phyloP scores from a whole-genome alignment of 92 coral and sea anemone species.

The Paragorgia papillata region DNA sequence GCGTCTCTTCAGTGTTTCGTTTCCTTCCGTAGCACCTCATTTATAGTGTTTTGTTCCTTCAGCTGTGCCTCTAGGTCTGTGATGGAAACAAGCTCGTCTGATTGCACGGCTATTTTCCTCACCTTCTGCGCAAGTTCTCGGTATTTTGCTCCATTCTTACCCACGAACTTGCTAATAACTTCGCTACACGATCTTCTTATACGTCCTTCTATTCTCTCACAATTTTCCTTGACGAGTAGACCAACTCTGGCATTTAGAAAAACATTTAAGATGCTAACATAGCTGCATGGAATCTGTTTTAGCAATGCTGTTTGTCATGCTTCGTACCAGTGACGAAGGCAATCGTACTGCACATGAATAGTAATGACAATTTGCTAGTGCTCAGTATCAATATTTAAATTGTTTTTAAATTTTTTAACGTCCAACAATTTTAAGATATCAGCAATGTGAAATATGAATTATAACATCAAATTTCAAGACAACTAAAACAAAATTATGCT shows the following conservation, averaged over 20 bases:
- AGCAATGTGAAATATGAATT: neutral
- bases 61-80: conserved; percentile 7
- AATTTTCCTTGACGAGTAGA: conserved; percentile 16
- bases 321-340: conserved; percentile 43
- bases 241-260: neutral
- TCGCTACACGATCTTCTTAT: neutral
- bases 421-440: conserved; percentile 31
- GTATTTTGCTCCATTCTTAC: conserved; percentile 28
- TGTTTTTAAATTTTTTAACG: conserved; percentile 23
- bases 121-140: neutral
- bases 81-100: conserved; percentile 8
- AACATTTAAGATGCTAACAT: conserved; percentile 44
- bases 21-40: conserved; percentile 16
- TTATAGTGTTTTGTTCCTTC: neutral
- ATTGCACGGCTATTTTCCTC: neutral
- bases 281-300: too few species aligned
- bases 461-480: too few species aligned
- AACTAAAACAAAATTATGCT: too few species aligned
- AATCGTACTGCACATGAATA: conserved; percentile 22
- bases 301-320: conserved; percentile 15
- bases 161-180: conserved; percentile 1
- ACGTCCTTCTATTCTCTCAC: conserved; percentile 33
- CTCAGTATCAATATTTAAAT: conserved; percentile 29
- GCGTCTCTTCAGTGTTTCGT: conserved; percentile 4
- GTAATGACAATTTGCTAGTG: conserved; percentile 33